Percentiles rank a stretch among this genome's conserved stretches.
Evolutionary conservation across 2,113 vertebrate genomes (phyloP).

Genomic region (Brachyhypopomus occidentalis): DNA sequence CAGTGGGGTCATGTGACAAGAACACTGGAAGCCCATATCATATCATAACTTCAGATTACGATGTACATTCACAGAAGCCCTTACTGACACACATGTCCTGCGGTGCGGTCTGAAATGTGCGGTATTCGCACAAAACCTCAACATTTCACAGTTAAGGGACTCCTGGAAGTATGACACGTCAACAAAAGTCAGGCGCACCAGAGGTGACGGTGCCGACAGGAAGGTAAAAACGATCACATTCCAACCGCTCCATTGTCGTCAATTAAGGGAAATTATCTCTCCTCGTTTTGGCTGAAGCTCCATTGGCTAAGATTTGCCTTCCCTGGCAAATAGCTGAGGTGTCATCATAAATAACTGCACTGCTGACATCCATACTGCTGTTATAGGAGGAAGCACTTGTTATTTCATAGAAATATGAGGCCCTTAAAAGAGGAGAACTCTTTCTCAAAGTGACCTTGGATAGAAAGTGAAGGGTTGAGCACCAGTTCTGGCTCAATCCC

Average conservation of each 20-base stretch:
- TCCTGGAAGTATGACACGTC: not conserved
- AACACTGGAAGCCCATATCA: too few species aligned
- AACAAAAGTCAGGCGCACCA: not conserved
- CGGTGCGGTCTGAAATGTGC: too few species aligned
- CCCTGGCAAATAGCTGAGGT: not conserved
- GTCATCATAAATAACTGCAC: not conserved
- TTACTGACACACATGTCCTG: too few species aligned
- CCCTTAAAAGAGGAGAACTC: conserved; percentile 12
- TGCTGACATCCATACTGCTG: conserved; percentile 2
- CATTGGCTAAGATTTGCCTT: not conserved
- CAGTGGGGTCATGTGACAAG: too few species aligned
- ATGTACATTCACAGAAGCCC: too few species aligned
- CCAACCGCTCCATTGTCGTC: not conserved
- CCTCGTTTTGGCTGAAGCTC: conserved; percentile 1
- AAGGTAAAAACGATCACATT: not conserved
- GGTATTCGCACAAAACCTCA: not conserved
- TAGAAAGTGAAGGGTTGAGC: not conserved
- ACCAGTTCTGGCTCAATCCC: not conserved
- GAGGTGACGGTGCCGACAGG: conserved; percentile 1
- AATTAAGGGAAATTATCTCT: conserved; percentile 25
- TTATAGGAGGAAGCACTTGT: conserved; percentile 7
- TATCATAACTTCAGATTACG: too few species aligned
- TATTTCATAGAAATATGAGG: conserved; percentile 5
- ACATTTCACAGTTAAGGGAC: not conserved
- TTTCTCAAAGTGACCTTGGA: conserved; percentile 4